phyloP scores from a whole-genome alignment of 2,888 invertebrate species.

The Agriopis leucophaearia region DNA sequence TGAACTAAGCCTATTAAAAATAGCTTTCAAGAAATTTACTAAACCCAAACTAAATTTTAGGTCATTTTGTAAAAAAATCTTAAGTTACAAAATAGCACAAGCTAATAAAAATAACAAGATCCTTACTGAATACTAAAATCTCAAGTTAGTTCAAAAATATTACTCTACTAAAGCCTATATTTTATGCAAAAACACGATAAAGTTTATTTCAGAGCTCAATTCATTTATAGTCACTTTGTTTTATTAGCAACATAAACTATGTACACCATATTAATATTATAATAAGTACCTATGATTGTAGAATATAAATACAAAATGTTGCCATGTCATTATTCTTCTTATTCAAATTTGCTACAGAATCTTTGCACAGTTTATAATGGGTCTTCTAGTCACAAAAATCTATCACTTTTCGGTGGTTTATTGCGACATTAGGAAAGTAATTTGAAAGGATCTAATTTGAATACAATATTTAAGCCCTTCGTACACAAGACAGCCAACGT shows the following conservation, averaged over 20 bases:
- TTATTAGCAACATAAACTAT: slow-evolving; percentile 8
- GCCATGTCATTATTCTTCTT: slow-evolving; percentile 1
- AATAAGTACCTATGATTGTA: not conserved
- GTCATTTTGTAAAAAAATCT: too few relatives aligned
- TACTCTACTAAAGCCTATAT: not conserved
- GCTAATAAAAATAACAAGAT: too few relatives aligned
- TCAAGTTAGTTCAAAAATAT: too few relatives aligned
- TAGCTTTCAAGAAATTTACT: too few relatives aligned
- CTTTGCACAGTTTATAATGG: not conserved
- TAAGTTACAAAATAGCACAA: too few relatives aligned
- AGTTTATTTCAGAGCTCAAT: not conserved
- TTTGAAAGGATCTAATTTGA: slow-evolving; percentile 15
- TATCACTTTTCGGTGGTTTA: slow-evolving; percentile 8
- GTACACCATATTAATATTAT: not conserved
- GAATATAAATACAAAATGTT: slow-evolving; percentile 6
- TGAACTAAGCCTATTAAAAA: too few relatives aligned
- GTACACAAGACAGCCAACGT: too few relatives aligned
- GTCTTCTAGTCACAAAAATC: slow-evolving; percentile 11
- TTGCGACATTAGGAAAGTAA: slow-evolving; percentile 19
- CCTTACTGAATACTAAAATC: too few relatives aligned
- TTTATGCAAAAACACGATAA: not conserved
- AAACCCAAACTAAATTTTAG: too few relatives aligned
- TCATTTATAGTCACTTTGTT: slow-evolving; percentile 7
- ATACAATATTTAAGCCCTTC: not conserved
- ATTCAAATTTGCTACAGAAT: slow-evolving; percentile 1